Evolutionary conservation across 2,113 vertebrate genomes (phyloP), one percentile per base, ranked within the genome.

Genomic region (Macroglossus sobrinus): DNA sequence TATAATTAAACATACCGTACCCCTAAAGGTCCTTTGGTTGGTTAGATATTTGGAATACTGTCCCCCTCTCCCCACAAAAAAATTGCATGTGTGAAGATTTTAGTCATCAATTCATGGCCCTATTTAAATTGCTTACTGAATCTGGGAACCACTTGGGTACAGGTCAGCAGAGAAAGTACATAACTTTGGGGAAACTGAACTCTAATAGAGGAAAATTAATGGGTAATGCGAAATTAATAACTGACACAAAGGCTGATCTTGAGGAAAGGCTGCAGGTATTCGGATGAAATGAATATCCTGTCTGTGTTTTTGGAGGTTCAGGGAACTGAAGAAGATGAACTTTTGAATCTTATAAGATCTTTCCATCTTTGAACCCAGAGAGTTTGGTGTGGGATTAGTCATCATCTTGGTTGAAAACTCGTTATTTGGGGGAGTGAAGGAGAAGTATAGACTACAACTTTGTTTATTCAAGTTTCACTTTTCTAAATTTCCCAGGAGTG

Each of bases 1-100:
- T 95, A 88, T 95, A 96, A 97, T 24, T 96, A 90, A 98, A 96
- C 47, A 59, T 40, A n/a, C 16, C 4, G 21, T 95, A 13, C 93
- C 82, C 75, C 93, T 94, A n/a, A 93, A 88, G 80, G 90, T 89
- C 38, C 7, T 97, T 97, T 80, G 81, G 87, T 69, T 97, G 95
- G 50, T 78, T 93, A 94, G 93, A 64, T 45, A 43, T 97, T 96
- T 94, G 50, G 40, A 96, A 92, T 96, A 79, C 59, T 63, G 94
- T 98, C 90, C 47, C 50, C 15, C 15, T 15, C 2, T 5, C 55
- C 35, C 9, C 2, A 28, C 43, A 45, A 61, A 78, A 95, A 93
- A 22, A 43, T 47, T 50, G 16, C 18, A 59, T 4, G 18, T 14
- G 30, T 33, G 33, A 69, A 50, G 18, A 91, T 75, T 71, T 74